Base-by-base conservation (phyloP, 2,888 invertebrate species). In the Anticlea derivata region DNA sequence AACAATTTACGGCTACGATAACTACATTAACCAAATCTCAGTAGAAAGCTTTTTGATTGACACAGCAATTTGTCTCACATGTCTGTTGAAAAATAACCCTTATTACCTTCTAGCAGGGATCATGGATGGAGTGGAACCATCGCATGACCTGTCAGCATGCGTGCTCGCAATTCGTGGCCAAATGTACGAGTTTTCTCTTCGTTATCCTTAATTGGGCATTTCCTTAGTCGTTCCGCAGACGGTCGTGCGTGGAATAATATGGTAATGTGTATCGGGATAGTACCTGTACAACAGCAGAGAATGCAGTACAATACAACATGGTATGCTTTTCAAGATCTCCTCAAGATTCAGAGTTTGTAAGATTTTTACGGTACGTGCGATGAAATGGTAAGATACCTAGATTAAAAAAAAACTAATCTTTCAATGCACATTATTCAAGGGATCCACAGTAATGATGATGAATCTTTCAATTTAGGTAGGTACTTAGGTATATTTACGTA, bases 21-120 rank as follows among this genome's bases (percentile, higher is more conserved):
- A 37, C 7, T n/a, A 12, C 10, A 37, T 29, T 20, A 27, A 22
- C 34, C 10, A 13, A 37, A 61, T 59, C 48, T 50, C 30, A 10
- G 27, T 59, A 55, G 61, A 65, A 60, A 63, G 61, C 54, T 39
- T 26, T 44, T 47, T 60, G 64, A 63, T 62, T 65, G 68, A 60
- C 63, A 41, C 34, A 30, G 38, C 47, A 47, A 64, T 68, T 67
- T 63, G 62, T 61, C 62, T 50, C 50, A 41, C 13, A 17, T 26
- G 31, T 27, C 11, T 23, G 39, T 39, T 8, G 17, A 31, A 43
- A 49, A 38, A 30, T 49, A 26, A 22, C 20, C 43, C 27, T 17
- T 48, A 43, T 46, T 13, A 34, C 53, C 6, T 7, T 35, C 23
- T 27, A 7, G 5, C 38, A 55, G 11, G 26, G 50, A 45, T 22